phyloP scores from a whole-genome alignment of 2,113 vertebrate species.

The Indicator indicator region DNA sequence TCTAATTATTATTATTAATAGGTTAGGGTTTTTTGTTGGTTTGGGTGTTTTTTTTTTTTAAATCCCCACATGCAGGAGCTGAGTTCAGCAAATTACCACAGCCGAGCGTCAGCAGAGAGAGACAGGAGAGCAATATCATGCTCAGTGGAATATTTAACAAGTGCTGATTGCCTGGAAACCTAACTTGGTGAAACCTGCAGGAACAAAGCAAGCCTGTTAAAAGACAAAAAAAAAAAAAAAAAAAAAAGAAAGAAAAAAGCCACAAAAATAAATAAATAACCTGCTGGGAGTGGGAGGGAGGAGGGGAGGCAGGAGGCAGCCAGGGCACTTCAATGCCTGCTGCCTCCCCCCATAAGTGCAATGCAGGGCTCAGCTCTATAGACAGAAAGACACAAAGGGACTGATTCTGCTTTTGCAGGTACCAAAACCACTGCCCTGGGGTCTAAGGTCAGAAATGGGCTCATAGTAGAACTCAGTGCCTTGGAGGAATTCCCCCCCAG shows the following conservation, averaged over 20 bases:
- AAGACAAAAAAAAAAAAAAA: conserved; percentile 53
- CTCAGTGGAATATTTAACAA: conserved; percentile 69
- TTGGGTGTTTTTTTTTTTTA: neutral
- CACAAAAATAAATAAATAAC: conserved; percentile 52
- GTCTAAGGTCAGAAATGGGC: neutral
- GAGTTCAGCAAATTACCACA: conserved; percentile 67
- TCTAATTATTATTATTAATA: conserved; percentile 74
- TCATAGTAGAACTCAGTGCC: neutral
- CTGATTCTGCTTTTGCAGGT: neutral
- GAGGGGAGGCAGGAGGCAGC: neutral
- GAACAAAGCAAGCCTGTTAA: conserved; percentile 9
- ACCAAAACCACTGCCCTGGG: neutral
- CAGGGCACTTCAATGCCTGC: neutral
- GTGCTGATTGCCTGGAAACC: conserved; percentile 61
- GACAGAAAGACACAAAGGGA: neutral
- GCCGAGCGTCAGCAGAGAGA: conserved; percentile 20
- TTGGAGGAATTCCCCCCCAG: neutral
- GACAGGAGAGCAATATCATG: conserved; percentile 63
- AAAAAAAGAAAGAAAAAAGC: neutral
- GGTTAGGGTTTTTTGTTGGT: neutral
- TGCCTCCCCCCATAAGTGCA: neutral
- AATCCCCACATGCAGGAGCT: conserved; percentile 29
- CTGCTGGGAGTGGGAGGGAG: rapidly evolving
- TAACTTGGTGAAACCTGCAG: conserved; percentile 44
- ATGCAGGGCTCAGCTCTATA: neutral